Base-by-base conservation (phyloP, 2,888 invertebrate genomes). In the Electrophaes corylata region DNA sequence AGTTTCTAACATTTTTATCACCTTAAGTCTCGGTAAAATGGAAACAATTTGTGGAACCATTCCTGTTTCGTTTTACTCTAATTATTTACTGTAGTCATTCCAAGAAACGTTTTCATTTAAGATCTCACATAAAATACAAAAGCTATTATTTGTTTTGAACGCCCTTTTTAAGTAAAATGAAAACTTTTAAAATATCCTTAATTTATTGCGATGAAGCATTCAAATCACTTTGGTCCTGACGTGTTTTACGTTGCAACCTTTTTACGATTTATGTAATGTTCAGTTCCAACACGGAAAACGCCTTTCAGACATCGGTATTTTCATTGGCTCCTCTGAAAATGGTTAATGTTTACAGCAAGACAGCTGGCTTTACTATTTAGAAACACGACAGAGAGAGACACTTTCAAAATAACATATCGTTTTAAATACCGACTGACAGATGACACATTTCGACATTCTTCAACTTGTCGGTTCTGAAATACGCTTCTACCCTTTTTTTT, bases 381-480 rank as follows among this genome's bases (percentile, higher is more conserved):
- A 86, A 82, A 84, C 81, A 81, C 78, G 81, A 81, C 81, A 71
- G 43, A 39, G 68, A 71, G 71, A 73, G 81, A 79, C 84, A 81
- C 83, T 83, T 87, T 76, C 81, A 81, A 81, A 88, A 87, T 88
- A 91, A 91, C 90, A 90, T 89, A 91, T 91, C 86, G 89, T 81
- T 88, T 86, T 91, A 91, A 91, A 91, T 85, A 82, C 86, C 91
- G 78, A 89, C 83, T 91, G 91, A 91, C 91, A 91, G 91, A 86
- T 89, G 91, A 91, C 91, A 91, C 91, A 88, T 91, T 89, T 91
- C 86, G 84, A 89, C 90, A 91, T 91, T 89, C 89, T 87, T 91
- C 88, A 90, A 90, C 90, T 90, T 90, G 90, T 90, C 88, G 81
- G 80, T 85, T 84, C 84, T 89, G 86, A 88, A 88, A 90, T 86